Evolutionary conservation across 2,888 invertebrate genomes (phyloP), one percentile per base, ranked within the genome.

Genomic region (Epinotia nisella): DNA sequence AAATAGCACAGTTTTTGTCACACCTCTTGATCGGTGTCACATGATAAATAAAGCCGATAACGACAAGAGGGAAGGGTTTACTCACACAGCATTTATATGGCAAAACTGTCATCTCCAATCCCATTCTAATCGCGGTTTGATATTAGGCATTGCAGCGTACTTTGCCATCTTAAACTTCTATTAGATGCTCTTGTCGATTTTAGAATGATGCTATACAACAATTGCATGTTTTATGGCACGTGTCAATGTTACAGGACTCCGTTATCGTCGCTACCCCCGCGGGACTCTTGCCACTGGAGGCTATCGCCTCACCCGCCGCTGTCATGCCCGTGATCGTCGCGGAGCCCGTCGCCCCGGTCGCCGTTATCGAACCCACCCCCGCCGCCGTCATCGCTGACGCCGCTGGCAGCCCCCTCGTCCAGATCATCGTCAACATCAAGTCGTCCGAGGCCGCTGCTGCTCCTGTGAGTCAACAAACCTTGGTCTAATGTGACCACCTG

Each of bases 321-420:
- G 39, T 66, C 21, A 39, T 41, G 56, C 66, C 66, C 60, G 70
- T 65, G 74, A 70, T 71, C 41, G 70, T 71, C n/a, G 64, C 19
- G 17, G 64, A 64, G 13, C 29, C n/a, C n/a, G 35, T 35, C 39
- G 55, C 64, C 13, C 65, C 71, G 65, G 21, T 61, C n/a, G 51
- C 67, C 49, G 70, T 74, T 19, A 60, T 51, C 58, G 75, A 76
- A 75, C 72, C 77, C 75, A 76, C 64, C 10, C 41, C 41, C 41
- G 41, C 70, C 58, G 70, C 79, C 76, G 76, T 78, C 73, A 66
- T 62, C 35, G 7, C 39, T 19, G 60, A 66, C 45, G 70, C 78
- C 76, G 76, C 79, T 66, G 75, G 70, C 76, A 81, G 79, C 80
- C 81, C 82, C 78, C 81, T 79, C 66, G 78, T 81, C 58, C 75